These are phyloP conservation scores for Tiaroga cobitis DNA, from an alignment of 2,797 vertebrate genomes.

Conservation along the genomic window DNA sequence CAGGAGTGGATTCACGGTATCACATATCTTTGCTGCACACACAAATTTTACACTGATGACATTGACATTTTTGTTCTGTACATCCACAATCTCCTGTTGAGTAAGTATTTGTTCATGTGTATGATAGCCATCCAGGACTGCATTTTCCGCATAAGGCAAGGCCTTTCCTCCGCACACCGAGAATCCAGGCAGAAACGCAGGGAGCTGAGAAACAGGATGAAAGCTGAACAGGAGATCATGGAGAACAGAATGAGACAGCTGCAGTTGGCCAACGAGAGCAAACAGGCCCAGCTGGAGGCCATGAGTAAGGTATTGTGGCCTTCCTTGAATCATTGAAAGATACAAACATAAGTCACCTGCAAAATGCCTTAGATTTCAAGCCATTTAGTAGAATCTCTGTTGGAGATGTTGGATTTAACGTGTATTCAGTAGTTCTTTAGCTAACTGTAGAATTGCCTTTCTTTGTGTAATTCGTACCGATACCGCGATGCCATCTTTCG, in stretches of 20 bases:
- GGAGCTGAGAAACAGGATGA: conserved; percentile 83
- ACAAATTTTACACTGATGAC: background rate
- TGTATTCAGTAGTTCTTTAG: background rate
- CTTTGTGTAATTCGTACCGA: background rate
- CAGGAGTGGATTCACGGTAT: conserved; percentile 98
- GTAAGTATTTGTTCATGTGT: background rate
- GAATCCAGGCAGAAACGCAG: conserved; percentile 87
- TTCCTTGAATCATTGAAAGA: background rate
- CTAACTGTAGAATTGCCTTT: background rate
- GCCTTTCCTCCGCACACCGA: conserved; percentile 84
- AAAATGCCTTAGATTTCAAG: background rate
- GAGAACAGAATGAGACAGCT: conserved; percentile 90
- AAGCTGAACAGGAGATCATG: conserved; percentile 89
- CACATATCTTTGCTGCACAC: background rate
- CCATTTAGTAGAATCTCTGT: background rate
- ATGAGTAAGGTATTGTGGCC: conserved; percentile 85
- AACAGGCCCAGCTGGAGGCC: conserved; percentile 89
- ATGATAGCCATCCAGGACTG: conserved; percentile 88
- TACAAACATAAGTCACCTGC: background rate
- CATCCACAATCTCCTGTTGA: background rate
- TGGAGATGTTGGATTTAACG: background rate
- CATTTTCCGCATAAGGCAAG: conserved; percentile 80
- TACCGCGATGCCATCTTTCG: background rate
- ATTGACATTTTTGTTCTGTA: background rate
- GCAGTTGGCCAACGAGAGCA: conserved; percentile 88